Percentiles rank a stretch among this genome's conserved stretches.
Conservation (phyloP, 1,140 invertebrate species). For the Leptonema lineaticorne region DNA sequence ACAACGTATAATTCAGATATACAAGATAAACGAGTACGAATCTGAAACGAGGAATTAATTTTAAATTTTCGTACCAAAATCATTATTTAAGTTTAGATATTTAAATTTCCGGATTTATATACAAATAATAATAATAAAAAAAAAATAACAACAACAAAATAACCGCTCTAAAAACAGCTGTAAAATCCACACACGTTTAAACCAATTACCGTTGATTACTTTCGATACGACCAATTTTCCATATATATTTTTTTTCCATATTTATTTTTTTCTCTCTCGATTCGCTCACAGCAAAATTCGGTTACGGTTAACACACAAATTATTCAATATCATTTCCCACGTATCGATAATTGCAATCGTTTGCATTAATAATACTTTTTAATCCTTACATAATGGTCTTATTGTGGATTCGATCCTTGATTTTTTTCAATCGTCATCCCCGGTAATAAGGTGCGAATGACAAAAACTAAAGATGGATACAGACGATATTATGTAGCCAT, state of each 20-base stretch:
- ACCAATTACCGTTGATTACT: background rate
- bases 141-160: too few relatives aligned
- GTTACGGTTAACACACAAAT: constrained; percentile 11
- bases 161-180: too few relatives aligned
- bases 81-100: too few relatives aligned
- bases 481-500: background rate
- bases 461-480: background rate
- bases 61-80: too few relatives aligned
- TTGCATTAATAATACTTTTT: constrained; percentile 16
- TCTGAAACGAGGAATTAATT: too few relatives aligned
- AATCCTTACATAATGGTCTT: background rate
- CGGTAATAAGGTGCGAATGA: constrained; percentile 18
- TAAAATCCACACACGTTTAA: constrained; percentile 15
- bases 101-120: too few relatives aligned
- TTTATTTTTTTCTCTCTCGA: background rate
- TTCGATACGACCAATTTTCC: background rate
- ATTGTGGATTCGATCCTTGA: constrained; percentile 1
- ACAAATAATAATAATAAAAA: too few relatives aligned
- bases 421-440: constrained; percentile 8
- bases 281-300: background rate
- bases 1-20: too few relatives aligned
- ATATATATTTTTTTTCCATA: too few relatives aligned
- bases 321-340: constrained; percentile 23
- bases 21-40: too few relatives aligned
- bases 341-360: constrained; percentile 18